These are phyloP conservation scores for Dromius quadrimaculatus DNA, from an alignment of 2,888 invertebrate genomes.

Conservation along the genomic window DNA sequence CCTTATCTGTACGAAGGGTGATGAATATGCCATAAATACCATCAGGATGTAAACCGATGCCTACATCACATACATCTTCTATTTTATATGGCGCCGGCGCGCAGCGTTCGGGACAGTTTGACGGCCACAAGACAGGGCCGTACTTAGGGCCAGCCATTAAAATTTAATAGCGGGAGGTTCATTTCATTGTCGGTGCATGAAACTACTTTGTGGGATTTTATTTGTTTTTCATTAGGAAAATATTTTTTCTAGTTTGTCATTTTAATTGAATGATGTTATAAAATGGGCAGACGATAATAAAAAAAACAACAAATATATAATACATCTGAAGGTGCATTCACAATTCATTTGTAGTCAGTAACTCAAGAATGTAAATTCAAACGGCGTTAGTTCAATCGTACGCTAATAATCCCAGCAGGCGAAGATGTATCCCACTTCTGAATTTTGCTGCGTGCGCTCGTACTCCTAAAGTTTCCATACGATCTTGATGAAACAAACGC, in stretches of 20 bases:
- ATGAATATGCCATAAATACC: slow-evolving; percentile 51
- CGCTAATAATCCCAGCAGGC: too few species aligned
- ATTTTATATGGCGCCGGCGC: slow-evolving; percentile 51
- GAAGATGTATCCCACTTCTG: too few species aligned
- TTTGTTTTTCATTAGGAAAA: slow-evolving; percentile 4
- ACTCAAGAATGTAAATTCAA: too few species aligned
- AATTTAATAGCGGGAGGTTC: slow-evolving; percentile 22
- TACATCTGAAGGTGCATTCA: too few species aligned
- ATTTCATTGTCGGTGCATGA: slow-evolving; percentile 20
- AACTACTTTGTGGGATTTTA: slow-evolving; percentile 11
- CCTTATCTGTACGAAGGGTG: slow-evolving; percentile 48
- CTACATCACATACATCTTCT: slow-evolving; percentile 51
- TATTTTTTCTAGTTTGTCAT: background rate
- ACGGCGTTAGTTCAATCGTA: too few species aligned
- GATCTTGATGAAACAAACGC: too few species aligned
- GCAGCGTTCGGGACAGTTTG: slow-evolving; percentile 34
- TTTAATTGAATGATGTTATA: too few species aligned
- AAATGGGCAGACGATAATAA: too few species aligned
- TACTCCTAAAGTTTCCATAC: too few species aligned
- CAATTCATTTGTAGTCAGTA: too few species aligned
- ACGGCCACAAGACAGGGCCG: slow-evolving; percentile 31
- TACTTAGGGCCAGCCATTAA: slow-evolving; percentile 30
- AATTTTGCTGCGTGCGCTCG: too few species aligned
- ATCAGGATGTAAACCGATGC: slow-evolving; percentile 49
- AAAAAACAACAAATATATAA: too few species aligned